Conservation (phyloP, 2,888 invertebrate species). For the Colletes collaris region DNA sequence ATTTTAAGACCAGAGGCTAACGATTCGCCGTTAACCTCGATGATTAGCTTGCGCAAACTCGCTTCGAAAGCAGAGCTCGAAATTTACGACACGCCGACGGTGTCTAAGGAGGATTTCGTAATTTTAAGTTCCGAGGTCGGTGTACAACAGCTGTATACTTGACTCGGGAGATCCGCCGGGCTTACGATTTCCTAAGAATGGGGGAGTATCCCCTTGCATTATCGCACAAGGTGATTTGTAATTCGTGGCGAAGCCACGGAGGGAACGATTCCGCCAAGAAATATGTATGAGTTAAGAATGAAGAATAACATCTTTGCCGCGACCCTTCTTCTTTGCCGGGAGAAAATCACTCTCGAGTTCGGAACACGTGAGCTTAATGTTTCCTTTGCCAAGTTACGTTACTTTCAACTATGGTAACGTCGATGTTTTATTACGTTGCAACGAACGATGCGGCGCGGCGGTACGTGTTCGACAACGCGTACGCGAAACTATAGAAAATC, state of each 20-base stretch:
- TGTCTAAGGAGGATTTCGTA: slow-evolving; percentile 15
- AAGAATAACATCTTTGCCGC: slow-evolving; percentile 68
- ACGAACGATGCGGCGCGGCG: neutral
- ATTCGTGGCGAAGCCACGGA: slow-evolving; percentile 59
- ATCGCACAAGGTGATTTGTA: slow-evolving; percentile 70
- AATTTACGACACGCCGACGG: slow-evolving; percentile 13
- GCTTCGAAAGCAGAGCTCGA: slow-evolving; percentile 4
- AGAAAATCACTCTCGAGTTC: slow-evolving; percentile 62
- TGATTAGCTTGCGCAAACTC: slow-evolving; percentile 7
- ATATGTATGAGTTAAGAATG: slow-evolving; percentile 71
- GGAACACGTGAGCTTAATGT: slow-evolving; percentile 69
- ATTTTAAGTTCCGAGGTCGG: slow-evolving; percentile 33
- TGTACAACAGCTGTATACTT: slow-evolving; percentile 43
- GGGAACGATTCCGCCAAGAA: slow-evolving; percentile 57
- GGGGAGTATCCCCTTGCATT: slow-evolving; percentile 57
- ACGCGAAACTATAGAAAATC: neutral
- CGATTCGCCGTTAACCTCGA: slow-evolving; percentile 12
- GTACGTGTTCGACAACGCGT: neutral
- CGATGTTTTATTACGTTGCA: neutral
- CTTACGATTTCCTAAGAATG: slow-evolving; percentile 58
- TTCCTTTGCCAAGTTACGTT: slow-evolving; percentile 39
- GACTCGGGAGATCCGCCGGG: slow-evolving; percentile 54
- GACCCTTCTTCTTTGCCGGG: slow-evolving; percentile 35
- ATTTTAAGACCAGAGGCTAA: slow-evolving; percentile 10
- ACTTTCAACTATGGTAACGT: too few relatives aligned